Base-by-base conservation (phyloP, 2,888 invertebrate species). In the Folsomia manolachei region DNA sequence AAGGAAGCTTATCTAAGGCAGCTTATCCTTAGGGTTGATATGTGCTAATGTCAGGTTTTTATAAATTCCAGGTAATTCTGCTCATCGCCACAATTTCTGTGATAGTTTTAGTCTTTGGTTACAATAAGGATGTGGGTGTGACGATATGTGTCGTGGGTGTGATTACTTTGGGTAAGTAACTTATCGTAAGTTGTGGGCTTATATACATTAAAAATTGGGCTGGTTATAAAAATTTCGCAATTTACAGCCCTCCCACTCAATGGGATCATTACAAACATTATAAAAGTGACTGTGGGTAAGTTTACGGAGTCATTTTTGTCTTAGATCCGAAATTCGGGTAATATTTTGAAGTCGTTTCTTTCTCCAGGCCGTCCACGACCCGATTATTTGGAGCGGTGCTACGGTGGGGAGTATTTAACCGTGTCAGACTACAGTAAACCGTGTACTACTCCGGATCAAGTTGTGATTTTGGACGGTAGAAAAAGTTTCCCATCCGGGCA, bases 401-500 rank as follows among this genome's bases (percentile, higher is more conserved):
- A 91, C 83, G 94, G 94, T 0, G 90, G 92, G 82, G 93, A 51
- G 14, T 66, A 52, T 19, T 51, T 92, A 0, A 82, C 85, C 62
- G 85, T 86, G 71, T 86, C 88, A 69, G 83, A 86, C 1, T 39
- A 39, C 14, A 87, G 88, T 53, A 84, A 27, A 39, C 19, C 89
- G 72, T 94, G 94, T 79, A 92, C 89, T 0, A 94, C 94, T 0
- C 87, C 88, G 74, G 83, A 85, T 0, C 82, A 83, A 2, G 4
- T 39, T 9, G 86, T 85, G 0, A 86, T 93, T 2, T 88, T 88
- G 83, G 92, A 95, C 72, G 95, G 94, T 0, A 86, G 91, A 74
- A 94, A 94, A 83, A 94, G 94, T 73, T 95, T 95, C 82, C 95
- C 94, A 0, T 94, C 94, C 82, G 94, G 94, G 1, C 95, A 95